These are phyloP conservation scores for Sceloporus tristichus DNA, from an alignment of 2,113 vertebrate genomes.

Conservation along the genomic window DNA sequence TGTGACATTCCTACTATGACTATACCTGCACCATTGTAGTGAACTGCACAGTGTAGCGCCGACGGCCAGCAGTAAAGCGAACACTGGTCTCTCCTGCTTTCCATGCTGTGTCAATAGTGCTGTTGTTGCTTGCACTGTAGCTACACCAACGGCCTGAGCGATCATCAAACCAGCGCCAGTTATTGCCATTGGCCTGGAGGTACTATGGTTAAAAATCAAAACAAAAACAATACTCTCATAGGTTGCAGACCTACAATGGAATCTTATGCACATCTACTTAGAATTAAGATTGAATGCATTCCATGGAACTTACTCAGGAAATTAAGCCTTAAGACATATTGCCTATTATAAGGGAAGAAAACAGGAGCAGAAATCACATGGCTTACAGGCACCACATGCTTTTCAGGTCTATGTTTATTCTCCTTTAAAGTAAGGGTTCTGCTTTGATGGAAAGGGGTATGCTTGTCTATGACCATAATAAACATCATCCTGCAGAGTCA, in stretches of 20 bases:
- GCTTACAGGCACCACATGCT: no score
- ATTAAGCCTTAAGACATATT: background rate
- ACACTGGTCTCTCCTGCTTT: conserved; percentile 93
- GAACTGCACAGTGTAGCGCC: conserved; percentile 94
- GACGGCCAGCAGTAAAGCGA: conserved; percentile 91
- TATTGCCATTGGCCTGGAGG: conserved; percentile 92
- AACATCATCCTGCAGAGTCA: no score
- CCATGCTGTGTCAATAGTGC: conserved; percentile 94
- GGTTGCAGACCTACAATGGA: background rate
- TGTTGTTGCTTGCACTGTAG: conserved; percentile 95
- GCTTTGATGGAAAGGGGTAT: no score
- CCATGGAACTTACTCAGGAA: background rate
- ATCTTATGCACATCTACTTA: background rate
- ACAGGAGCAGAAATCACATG: no score
- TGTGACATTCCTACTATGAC: background rate
- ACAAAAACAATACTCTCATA: background rate
- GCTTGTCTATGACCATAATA: no score
- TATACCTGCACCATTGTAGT: conserved; percentile 96
- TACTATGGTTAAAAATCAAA: conserved; percentile 77
- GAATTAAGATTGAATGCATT: background rate
- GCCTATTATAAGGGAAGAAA: background rate
- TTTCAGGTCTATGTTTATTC: no score
- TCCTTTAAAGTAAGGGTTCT: no score
- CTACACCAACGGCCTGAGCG: conserved; percentile 95
- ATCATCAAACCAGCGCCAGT: conserved; percentile 97